Percentiles rank a stretch among this genome's conserved stretches.
Evolutionary conservation across 2,113 vertebrate genomes (phyloP).

Genomic region (Chamaetylas fuelleborni): DNA sequence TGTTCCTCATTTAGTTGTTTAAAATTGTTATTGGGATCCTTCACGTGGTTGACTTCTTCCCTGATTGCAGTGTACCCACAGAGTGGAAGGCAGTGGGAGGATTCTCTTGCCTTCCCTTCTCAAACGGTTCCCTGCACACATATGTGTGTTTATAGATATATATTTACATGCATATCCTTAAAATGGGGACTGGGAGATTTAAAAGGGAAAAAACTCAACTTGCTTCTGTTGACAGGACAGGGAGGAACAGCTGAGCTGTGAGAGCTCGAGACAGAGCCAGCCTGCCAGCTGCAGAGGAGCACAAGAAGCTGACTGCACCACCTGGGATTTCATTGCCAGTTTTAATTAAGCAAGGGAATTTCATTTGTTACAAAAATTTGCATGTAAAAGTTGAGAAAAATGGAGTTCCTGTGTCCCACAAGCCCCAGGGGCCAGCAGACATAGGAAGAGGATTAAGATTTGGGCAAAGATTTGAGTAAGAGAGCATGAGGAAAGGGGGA

Average conservation of each 20-base stretch:
- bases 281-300: accelerated
- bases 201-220: not conserved
- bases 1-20: not conserved
- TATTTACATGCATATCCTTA: not conserved
- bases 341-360: not conserved
- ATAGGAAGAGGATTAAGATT: not conserved
- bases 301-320: accelerated
- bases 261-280: not conserved
- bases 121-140: accelerated
- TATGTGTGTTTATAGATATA: accelerated
- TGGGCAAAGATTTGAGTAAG: not conserved
- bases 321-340: not conserved
- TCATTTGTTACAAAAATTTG: not conserved
- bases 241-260: not conserved
- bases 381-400: not conserved
- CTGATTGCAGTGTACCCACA: not conserved
- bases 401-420: not conserved
- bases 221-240: not conserved
- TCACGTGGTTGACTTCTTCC: not conserved
- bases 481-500: not conserved
- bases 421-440: not conserved
- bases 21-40: not conserved
- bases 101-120: not conserved
- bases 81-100: not conserved
- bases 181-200: not conserved